Base-by-base conservation (phyloP, 2,797 vertebrate genomes). In the Oreochromis grahami region DNA sequence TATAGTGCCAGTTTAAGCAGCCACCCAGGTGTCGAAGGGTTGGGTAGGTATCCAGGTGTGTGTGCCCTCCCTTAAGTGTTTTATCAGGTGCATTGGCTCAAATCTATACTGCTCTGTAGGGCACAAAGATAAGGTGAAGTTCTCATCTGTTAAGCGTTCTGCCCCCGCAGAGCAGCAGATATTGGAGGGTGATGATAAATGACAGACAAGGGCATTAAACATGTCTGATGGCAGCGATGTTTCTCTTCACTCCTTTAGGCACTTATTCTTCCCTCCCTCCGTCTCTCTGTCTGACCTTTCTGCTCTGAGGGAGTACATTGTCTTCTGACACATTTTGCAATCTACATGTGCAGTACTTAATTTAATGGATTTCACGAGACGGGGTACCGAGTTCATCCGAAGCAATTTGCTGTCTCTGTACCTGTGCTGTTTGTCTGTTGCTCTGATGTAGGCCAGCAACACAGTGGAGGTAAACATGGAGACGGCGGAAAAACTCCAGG, bases 401-500 rank as follows among this genome's bases (percentile, higher is more conserved):
- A 29, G 21, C 19, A 56, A 58, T 82, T 68, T 36, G 56, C 63
- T 19, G 60, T 77, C 56, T 24, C 19, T 85, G 10, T 55, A 10
- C n/a, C 36, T 86, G 58, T 82, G 5, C 60, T 29, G 19, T 72
- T 52, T 81, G 32, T 84, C 82, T 14, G 53, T 24, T 79, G 19
- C 84, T 29, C 70, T 72, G 53, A 76, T 55, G n/a, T 26, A 99
- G 98, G 98, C 98, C 90, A 98, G 93, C 82, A 96, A 89, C 91
- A 98, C 97, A 76, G 98, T 99, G 77, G 98, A 99, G 93, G 98
- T 99, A 29, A 97, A 99, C 90, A 96, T 97, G 88, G 97, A 98
- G 93, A 98, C 97, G 81, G 98, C 98, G 5, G 98, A 98, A 91
- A 97, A 91, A 88, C 96, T 99, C 43, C 96, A 96, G 80, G 97